Base-by-base conservation (phyloP, 1,140 invertebrate genomes). In the Paralvinella palmiformis region DNA sequence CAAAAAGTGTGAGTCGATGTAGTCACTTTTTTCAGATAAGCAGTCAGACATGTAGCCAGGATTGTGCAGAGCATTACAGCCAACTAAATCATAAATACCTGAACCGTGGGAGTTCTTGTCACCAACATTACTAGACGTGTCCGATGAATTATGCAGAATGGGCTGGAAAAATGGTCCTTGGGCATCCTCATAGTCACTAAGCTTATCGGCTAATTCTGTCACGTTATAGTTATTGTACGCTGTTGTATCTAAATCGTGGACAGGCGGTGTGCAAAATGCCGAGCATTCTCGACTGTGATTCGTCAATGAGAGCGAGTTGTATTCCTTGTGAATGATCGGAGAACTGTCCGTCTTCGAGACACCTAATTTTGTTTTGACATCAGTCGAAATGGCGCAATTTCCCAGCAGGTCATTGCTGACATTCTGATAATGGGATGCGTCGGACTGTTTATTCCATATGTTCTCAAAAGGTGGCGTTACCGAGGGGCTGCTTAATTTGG, bases 151-250 rank as follows among this genome's bases (percentile, higher is more conserved):
- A 10, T 41, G 37, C n/a, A 10, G 10, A 41, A 48, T 62, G 13
- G 36, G 37, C 45, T 62, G 48, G 17, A 62, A 48, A 22, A 48
- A 31, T 20, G 61, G 58, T 13, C 61, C 87, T 92, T 92, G 96
- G 66, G 96, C 88, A 75, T 96, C 93, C 81, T 96, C 92, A 76
- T 96, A 96, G 80, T 96, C 93, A 63, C 91, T 94, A 27, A 91
- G 87, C 82, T 94, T 95, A 75, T 96, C 92, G 50, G 89, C 88
- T 6, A 94, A 82, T 5, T 89, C 90, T 75, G 91, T 93, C 64
- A 88, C 84, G 71, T 91, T 92, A 75, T 94, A 95, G n/a, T 65
- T 17, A 87, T 81, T 62, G 85, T 84, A n/a, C 61, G 48, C 22
- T 62, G 58, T 59, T 61, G 48, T n/a, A 64, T 57, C 67, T 66